Conservation (phyloP, 2,797 vertebrate species). For the Steatocranus sp. region DNA sequence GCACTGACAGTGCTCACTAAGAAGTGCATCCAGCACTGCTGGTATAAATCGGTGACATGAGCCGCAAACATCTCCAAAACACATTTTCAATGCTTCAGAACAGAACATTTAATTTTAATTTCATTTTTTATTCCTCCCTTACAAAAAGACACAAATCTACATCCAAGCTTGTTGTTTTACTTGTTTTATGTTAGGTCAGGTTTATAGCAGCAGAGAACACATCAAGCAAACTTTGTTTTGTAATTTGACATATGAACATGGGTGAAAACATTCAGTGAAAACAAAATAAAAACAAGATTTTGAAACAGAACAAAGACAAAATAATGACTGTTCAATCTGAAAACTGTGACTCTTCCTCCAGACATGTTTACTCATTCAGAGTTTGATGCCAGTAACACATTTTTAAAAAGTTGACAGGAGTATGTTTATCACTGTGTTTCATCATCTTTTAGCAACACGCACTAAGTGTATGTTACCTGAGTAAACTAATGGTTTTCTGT, state of each 20-base stretch:
- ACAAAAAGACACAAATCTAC: not conserved
- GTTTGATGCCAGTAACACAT: not conserved
- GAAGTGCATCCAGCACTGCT: not conserved
- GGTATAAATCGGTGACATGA: not conserved
- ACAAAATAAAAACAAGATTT: not conserved
- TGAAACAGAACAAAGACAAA: not conserved
- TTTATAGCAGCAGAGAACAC: not conserved
- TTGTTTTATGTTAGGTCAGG: rapidly evolving
- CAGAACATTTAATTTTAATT: not conserved
- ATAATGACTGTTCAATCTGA: not conserved
- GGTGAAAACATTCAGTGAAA: not conserved
- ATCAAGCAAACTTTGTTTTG: not conserved
- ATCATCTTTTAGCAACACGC: not conserved
- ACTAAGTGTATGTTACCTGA: not conserved
- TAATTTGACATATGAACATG: not conserved
- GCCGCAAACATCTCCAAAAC: not conserved
- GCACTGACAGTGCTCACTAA: not conserved
- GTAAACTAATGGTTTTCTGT: not conserved
- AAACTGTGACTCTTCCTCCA: not conserved
- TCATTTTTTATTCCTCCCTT: not conserved
- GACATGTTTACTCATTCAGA: not conserved
- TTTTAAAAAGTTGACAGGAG: not conserved
- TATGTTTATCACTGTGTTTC: not conserved
- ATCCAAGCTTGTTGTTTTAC: not conserved
- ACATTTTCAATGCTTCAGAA: not conserved